These are phyloP conservation scores for Diadumene lineata DNA, from an alignment of 92 coral and sea anemone genomes.

Conservation along the genomic window DNA sequence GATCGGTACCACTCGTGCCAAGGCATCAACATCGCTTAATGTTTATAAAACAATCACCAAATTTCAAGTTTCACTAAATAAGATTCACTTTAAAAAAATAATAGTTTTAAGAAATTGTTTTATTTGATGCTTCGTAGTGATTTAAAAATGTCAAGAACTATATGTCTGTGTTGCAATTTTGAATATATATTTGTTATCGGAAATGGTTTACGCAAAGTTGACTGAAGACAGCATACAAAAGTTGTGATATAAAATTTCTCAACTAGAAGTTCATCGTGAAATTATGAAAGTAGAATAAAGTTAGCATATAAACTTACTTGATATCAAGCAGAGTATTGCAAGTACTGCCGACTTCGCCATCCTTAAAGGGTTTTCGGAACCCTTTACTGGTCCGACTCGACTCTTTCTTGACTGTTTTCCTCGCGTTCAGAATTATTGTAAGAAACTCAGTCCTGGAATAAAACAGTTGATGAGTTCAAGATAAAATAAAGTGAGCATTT, in stretches of 20 bases:
- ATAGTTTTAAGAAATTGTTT: too few species aligned
- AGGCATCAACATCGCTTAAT: not conserved
- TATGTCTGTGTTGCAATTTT: too few species aligned
- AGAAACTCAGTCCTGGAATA: slow-evolving; percentile 2
- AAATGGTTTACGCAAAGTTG: too few species aligned
- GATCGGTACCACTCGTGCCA: slow-evolving; percentile 9
- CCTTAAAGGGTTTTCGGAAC: slow-evolving; percentile 1
- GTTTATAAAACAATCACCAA: not conserved
- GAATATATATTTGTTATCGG: too few species aligned
- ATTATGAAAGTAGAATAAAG: not conserved
- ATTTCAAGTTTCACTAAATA: too few species aligned
- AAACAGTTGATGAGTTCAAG: not conserved
- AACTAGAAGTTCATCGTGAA: too few species aligned
- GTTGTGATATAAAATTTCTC: too few species aligned
- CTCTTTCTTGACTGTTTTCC: not conserved
- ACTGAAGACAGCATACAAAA: too few species aligned
- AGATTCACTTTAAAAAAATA: too few species aligned
- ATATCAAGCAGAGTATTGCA: slow-evolving; percentile 5
- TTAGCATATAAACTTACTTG: slow-evolving; percentile 10
- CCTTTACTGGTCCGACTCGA: not conserved
- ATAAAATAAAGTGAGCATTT: too few species aligned
- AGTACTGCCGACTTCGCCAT: slow-evolving; percentile 28
- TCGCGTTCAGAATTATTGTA: not conserved
- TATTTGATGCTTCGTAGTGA: too few species aligned
- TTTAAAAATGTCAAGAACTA: too few species aligned